Evolutionary conservation across 2,888 invertebrate genomes (phyloP).

Genomic region (Microdon myrmicae): DNA sequence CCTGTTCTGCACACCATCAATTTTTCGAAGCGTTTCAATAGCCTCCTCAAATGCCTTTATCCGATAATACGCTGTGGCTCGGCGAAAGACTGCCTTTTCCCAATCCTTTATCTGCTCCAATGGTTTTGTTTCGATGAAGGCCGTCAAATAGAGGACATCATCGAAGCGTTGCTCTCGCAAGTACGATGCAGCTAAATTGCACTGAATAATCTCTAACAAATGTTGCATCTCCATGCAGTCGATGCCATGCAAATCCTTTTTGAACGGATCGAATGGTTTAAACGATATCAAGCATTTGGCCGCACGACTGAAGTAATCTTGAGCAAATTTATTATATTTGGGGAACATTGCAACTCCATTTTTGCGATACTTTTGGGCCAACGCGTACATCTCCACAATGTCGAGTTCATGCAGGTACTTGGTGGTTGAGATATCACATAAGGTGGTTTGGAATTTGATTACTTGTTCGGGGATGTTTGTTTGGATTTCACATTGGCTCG

Average conservation of each 20-base stretch:
- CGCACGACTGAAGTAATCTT: conserved; percentile 77
- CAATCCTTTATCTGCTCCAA: conserved; percentile 57
- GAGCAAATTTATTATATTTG: conserved; percentile 75
- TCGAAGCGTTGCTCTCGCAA: conserved; percentile 75
- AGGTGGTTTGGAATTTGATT: conserved; percentile 62
- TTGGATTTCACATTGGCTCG: conserved; percentile 65
- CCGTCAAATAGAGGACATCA: conserved; percentile 73
- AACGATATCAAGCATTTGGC: conserved; percentile 78
- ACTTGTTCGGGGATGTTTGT: conserved; percentile 57
- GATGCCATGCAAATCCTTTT: conserved; percentile 62
- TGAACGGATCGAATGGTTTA: conserved; percentile 68
- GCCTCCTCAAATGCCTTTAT: conserved; percentile 76
- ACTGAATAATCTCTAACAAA: conserved; percentile 76
- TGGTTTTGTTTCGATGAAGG: conserved; percentile 64
- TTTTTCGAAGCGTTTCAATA: conserved; percentile 68
- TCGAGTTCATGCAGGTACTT: conserved; percentile 67
- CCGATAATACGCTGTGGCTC: conserved; percentile 68
- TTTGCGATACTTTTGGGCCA: conserved; percentile 67
- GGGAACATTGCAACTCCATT: conserved; percentile 74
- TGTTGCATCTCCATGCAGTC: conserved; percentile 68
- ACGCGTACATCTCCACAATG: conserved; percentile 63
- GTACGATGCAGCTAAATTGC: conserved; percentile 86
- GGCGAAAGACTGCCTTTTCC: conserved; percentile 69
- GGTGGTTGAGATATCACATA: conserved; percentile 63
- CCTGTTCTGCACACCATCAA: conserved; percentile 72